Percentiles rank a stretch among this genome's conserved stretches.
phyloP scores from a whole-genome alignment of 2,888 invertebrate genomes.

The Diplolepis rosae region DNA sequence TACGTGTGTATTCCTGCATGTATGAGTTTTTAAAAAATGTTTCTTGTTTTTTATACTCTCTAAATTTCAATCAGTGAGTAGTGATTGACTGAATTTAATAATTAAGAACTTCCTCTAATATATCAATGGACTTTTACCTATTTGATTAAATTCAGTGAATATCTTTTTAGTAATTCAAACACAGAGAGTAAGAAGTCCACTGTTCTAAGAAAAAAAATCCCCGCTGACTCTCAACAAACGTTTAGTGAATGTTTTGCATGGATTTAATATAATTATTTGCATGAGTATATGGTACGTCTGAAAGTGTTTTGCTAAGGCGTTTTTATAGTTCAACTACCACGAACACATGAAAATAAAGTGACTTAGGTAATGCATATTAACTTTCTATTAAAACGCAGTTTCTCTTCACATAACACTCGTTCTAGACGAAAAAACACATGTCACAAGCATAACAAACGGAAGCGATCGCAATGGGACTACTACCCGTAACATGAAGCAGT shows the following conservation, averaged over 20 bases:
- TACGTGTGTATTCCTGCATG: not conserved
- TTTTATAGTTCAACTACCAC: slow-evolving; percentile 45
- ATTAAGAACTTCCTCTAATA: too few species aligned
- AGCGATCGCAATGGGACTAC: slow-evolving; percentile 49
- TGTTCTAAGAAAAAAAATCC: not conserved
- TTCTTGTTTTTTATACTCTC: too few species aligned
- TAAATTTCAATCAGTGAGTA: too few species aligned
- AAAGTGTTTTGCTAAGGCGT: slow-evolving; percentile 62
- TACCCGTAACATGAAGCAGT: slow-evolving; percentile 52
- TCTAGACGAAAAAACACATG: slow-evolving; percentile 40
- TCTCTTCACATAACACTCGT: slow-evolving; percentile 41
- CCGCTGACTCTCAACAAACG: not conserved
- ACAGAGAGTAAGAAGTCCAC: not conserved
- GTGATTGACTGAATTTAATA: too few species aligned
- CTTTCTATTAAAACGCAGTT: slow-evolving; percentile 46
- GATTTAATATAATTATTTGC: slow-evolving; percentile 33
- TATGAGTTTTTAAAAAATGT: not conserved
- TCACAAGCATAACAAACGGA: slow-evolving; percentile 52
- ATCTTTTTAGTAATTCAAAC: too few species aligned
- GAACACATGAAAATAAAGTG: slow-evolving; percentile 1
- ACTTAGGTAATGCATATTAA: slow-evolving; percentile 45
- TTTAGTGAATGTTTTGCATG: slow-evolving; percentile 26
- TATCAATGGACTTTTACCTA: too few species aligned
- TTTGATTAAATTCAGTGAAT: too few species aligned
- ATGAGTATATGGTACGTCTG: slow-evolving; percentile 35